phyloP scores from a whole-genome alignment of 2,797 vertebrate genomes.

The Thalassophryne amazonica region DNA sequence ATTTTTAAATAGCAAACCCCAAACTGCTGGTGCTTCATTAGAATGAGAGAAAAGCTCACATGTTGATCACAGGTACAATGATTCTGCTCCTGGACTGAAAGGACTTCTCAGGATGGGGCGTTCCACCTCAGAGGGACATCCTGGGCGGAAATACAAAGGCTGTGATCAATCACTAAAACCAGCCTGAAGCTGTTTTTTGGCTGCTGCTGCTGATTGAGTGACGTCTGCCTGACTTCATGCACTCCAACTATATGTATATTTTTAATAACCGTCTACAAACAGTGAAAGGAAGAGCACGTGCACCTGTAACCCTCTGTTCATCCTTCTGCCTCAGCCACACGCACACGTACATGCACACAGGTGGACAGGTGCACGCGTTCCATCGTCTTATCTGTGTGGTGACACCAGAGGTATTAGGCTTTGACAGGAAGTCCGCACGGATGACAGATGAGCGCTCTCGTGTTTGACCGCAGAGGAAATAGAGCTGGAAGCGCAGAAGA shows the following conservation, averaged over 20 bases:
- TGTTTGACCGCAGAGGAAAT: constrained; percentile 59
- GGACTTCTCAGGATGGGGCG: neutral
- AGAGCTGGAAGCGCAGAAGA: too few species aligned
- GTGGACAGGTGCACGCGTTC: constrained; percentile 9
- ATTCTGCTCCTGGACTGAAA: constrained; percentile 15
- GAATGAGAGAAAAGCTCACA: constrained; percentile 18
- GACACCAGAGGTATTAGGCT: constrained; percentile 49
- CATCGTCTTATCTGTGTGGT: constrained; percentile 38
- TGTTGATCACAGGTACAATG: neutral
- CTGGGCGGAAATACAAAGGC: constrained; percentile 4
- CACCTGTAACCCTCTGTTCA: neutral
- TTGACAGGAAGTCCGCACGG: constrained; percentile 68
- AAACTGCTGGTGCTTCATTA: constrained; percentile 15
- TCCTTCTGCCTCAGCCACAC: constrained; percentile 1
- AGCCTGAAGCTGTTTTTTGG: constrained; percentile 6
- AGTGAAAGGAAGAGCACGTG: too few species aligned
- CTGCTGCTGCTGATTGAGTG: constrained; percentile 22
- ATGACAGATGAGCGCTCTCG: constrained; percentile 63
- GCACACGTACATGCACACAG: neutral
- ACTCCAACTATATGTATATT: constrained; percentile 34
- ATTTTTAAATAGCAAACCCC: constrained; percentile 43
- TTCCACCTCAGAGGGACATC: constrained; percentile 4
- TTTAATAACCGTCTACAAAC: constrained; percentile 26
- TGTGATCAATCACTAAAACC: constrained; percentile 25
- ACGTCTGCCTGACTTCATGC: constrained; percentile 28